Conservation (phyloP, 2,113 vertebrate genomes). For the Phasianus colchicus region DNA sequence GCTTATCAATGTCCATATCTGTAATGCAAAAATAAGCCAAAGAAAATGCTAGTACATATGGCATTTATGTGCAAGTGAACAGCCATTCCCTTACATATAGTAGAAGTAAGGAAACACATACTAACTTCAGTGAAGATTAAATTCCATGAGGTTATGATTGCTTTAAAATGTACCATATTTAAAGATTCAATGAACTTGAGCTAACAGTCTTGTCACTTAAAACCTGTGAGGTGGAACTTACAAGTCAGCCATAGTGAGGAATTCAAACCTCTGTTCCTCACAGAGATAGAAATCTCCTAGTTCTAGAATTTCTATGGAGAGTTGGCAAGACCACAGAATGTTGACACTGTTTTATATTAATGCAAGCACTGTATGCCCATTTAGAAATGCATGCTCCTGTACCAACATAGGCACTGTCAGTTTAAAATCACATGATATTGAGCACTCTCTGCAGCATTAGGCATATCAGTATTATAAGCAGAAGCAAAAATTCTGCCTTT, state of each 20-base stretch:
- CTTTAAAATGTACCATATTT: neutral
- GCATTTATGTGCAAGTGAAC: neutral
- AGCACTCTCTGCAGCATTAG: neutral
- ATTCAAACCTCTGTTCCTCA: neutral
- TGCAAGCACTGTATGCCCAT: neutral
- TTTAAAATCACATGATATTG: neutral
- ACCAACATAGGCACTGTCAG: neutral
- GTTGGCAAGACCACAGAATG: neutral
- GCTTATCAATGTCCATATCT: neutral
- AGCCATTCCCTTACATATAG: neutral
- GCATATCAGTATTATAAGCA: neutral
- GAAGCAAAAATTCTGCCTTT: neutral
- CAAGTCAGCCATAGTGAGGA: neutral
- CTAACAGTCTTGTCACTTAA: neutral
- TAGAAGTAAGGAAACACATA: neutral
- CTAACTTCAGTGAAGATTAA: neutral
- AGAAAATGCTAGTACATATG: neutral
- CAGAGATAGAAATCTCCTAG: neutral
- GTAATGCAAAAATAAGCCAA: neutral
- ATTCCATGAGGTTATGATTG: neutral
- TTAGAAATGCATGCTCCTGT: neutral
- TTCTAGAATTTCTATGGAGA: neutral
- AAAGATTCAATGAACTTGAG: neutral
- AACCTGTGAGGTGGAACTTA: neutral
- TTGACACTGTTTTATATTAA: neutral